These are phyloP conservation scores for Drosophila aldrichi DNA, from an alignment of 2,888 invertebrate species.

Conservation along the genomic window DNA sequence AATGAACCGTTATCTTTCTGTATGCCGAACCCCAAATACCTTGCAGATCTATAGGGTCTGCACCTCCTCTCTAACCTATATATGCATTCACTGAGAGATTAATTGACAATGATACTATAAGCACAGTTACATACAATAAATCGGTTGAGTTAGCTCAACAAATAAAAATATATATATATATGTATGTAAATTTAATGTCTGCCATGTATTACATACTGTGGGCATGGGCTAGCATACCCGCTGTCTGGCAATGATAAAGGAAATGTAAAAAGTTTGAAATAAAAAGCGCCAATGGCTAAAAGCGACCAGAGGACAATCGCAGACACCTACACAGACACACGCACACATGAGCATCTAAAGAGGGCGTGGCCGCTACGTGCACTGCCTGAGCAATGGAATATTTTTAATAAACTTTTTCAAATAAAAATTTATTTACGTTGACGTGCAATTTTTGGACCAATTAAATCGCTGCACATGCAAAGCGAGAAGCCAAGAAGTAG, in stretches of 20 bases:
- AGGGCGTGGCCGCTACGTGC: constrained; percentile 63
- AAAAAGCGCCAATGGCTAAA: constrained; percentile 67
- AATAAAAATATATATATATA: too few species aligned
- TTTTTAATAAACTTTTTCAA: constrained; percentile 81
- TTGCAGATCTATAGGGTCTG: neutral
- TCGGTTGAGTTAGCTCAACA: too few species aligned
- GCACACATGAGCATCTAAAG: constrained; percentile 13
- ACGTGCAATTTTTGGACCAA: constrained; percentile 82
- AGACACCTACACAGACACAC: constrained; percentile 17
- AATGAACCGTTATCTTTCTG: neutral
- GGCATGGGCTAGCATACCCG: neutral
- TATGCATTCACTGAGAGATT: neutral
- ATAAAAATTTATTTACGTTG: constrained; percentile 80
- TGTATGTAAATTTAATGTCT: neutral
- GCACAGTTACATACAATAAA: neutral
- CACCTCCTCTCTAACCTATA: neutral
- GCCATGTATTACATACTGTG: neutral
- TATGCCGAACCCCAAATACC: constrained; percentile 1
- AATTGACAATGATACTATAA: neutral
- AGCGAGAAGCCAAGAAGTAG: constrained; percentile 6
- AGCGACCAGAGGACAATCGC: constrained; percentile 59
- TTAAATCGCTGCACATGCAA: constrained; percentile 68
- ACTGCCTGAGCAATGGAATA: constrained; percentile 68
- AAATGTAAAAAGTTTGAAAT: constrained; percentile 70
- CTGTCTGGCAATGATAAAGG: constrained; percentile 25